phyloP scores from a whole-genome alignment of 2,113 vertebrate species.

The Pimephales promelas region DNA sequence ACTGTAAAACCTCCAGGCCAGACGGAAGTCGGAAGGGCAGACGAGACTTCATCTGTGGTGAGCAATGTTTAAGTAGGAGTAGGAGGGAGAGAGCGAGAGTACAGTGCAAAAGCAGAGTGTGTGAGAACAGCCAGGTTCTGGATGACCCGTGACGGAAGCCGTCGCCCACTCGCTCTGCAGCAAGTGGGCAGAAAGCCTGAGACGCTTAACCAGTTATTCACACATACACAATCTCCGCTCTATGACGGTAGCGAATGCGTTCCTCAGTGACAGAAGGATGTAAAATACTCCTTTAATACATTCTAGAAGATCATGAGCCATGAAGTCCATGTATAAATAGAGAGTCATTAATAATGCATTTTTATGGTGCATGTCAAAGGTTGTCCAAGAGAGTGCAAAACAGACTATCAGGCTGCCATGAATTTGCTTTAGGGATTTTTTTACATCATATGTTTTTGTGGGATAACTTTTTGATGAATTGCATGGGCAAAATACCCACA shows the following conservation, averaged over 20 bases:
- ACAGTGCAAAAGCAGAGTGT: slow-evolving; percentile 1
- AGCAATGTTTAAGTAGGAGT: slow-evolving; percentile 44
- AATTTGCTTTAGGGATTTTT: not conserved
- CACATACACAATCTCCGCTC: not conserved
- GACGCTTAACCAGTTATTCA: slow-evolving; percentile 1
- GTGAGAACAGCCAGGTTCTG: slow-evolving; percentile 35
- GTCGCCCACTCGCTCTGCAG: slow-evolving; percentile 42
- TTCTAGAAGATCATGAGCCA: slow-evolving; percentile 17
- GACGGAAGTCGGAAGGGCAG: slow-evolving; percentile 21
- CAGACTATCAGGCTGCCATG: not conserved
- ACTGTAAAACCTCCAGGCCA: slow-evolving; percentile 5
- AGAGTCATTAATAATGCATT: not conserved
- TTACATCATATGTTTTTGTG: not conserved
- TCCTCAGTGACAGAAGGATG: slow-evolving; percentile 18
- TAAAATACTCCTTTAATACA: not conserved
- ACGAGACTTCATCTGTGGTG: slow-evolving; percentile 35
- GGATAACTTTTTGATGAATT: not conserved
- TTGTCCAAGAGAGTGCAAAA: not conserved
- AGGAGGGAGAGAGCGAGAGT: slow-evolving; percentile 21
- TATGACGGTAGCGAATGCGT: not conserved
- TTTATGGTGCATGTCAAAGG: not conserved
- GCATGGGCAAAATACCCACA: not conserved
- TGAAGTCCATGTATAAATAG: not conserved
- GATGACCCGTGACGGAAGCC: slow-evolving; percentile 52
- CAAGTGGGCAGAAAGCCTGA: slow-evolving; percentile 41